phyloP scores from a whole-genome alignment of 2,113 vertebrate species.

The Tragulus kanchil region DNA sequence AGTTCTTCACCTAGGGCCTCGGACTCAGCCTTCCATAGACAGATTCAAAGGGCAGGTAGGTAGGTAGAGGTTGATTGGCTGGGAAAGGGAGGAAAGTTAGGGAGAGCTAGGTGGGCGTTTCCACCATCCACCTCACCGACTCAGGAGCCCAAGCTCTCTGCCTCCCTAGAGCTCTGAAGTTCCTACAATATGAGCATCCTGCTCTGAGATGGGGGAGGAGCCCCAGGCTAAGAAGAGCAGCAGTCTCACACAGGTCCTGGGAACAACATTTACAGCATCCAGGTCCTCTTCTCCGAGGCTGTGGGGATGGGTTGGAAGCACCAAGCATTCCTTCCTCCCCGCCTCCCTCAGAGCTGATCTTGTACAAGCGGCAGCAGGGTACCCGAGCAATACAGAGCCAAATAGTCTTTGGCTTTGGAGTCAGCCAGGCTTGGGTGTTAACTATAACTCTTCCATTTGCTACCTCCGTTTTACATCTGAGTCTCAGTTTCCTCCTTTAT shows the following conservation, averaged over 20 bases:
- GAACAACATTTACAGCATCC: neutral
- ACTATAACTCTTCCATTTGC: neutral
- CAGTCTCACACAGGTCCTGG: neutral
- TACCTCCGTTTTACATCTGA: neutral
- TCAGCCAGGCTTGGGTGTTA: neutral
- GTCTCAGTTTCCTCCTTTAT: constrained; percentile 13
- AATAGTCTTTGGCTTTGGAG: constrained; percentile 45
- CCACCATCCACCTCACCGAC: neutral
- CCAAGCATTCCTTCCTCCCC: neutral
- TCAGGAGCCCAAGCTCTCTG: neutral
- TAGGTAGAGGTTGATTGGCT: neutral
- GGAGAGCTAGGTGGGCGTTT: neutral
- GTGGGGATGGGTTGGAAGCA: neutral
- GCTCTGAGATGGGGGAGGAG: neutral
- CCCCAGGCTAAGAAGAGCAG: neutral
- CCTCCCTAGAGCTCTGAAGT: neutral
- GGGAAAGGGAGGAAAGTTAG: neutral
- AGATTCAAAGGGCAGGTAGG: neutral
- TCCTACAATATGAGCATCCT: neutral
- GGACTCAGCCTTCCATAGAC: neutral
- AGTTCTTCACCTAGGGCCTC: neutral
- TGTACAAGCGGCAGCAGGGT: neutral
- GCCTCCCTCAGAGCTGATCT: neutral
- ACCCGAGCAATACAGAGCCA: neutral
- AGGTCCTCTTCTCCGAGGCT: neutral